Base-by-base conservation (phyloP, 2,888 invertebrate genomes). In the Erynnis tages region DNA sequence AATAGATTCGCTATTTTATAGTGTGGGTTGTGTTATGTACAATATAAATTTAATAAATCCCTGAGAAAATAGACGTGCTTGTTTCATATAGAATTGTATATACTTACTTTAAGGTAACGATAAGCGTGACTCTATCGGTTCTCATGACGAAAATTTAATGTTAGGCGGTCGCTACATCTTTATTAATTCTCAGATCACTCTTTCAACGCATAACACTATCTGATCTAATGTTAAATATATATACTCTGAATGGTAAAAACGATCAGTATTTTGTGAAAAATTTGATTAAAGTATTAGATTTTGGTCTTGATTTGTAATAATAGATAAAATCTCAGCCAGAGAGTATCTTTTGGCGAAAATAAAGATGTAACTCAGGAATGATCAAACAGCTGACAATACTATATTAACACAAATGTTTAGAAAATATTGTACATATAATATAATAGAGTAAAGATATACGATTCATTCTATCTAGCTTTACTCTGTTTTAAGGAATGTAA, bases 21-120 rank as follows among this genome's bases (percentile, higher is more conserved):
- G 86, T 79, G 82, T 84, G 84, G 88, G 88, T 89, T 89, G 88
- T 89, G 88, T 87, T 84, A 82, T 85, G 81, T 87, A 85, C 72
- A 73, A 80, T 86, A 83, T 82, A 84, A 78, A 76, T 68, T 67
- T 66, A 64, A 62, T 75, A 76, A 81, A 77, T 79, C 73, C 79
- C 76, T 73, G 74, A 73, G 76, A 80, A 78, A 76, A 80, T 84
- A 86, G 83, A 63, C 55, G 69, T 65, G 87, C 87, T 86, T 87
- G 76, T 81, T 75, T 73, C 75, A 64, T 69, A 78, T 81, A 83
- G 81, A 74, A 64, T 63, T 88, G 88, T 88, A 88, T 61, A 87
- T 86, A 87, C 71, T 81, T 85, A 82, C 68, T 65, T 76, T 84
- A 83, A 79, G 67, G 58, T 59, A 54, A 57, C 46, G 55, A 59